Conservation (phyloP, 2,888 invertebrate species). For the Callosobruchus maculatus region DNA sequence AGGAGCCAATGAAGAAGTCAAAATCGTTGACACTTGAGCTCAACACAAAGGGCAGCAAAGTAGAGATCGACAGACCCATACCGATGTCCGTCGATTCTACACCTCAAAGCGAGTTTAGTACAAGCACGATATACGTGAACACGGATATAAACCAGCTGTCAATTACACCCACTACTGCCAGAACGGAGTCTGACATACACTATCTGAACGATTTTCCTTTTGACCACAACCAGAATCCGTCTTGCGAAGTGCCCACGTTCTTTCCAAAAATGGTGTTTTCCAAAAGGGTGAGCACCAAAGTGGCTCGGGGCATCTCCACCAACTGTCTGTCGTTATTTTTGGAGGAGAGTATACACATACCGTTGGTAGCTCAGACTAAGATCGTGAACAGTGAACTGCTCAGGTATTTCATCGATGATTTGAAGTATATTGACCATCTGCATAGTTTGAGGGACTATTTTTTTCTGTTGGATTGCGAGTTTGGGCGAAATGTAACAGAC, state of each 20-base stretch:
- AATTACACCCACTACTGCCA: conserved; percentile 38
- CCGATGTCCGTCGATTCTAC: conserved; percentile 48
- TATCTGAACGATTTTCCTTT: conserved; percentile 1
- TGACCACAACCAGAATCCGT: neutral
- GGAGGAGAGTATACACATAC: conserved; percentile 56
- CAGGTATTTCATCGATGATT: conserved; percentile 61
- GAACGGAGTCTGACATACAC: neutral
- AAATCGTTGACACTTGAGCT: conserved; percentile 32
- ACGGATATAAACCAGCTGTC: conserved; percentile 25
- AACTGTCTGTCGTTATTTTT: conserved; percentile 39
- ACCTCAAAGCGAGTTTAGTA: conserved; percentile 35
- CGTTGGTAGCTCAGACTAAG: conserved; percentile 64
- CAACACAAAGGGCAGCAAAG: conserved; percentile 15
- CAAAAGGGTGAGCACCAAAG: conserved; percentile 39
- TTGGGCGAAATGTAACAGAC: conserved; percentile 67
- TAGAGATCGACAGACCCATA: conserved; percentile 17
- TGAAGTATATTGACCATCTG: conserved; percentile 68
- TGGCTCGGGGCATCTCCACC: conserved; percentile 43
- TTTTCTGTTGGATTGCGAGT: conserved; percentile 77
- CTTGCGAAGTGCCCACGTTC: neutral
- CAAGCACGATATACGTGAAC: conserved; percentile 29
- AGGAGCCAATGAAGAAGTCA: conserved; percentile 23
- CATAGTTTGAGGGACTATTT: conserved; percentile 73
- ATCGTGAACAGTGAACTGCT: conserved; percentile 70
- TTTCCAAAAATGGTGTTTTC: conserved; percentile 24